Conservation (phyloP, 2,113 vertebrate species). For the Spilogale gracilis region DNA sequence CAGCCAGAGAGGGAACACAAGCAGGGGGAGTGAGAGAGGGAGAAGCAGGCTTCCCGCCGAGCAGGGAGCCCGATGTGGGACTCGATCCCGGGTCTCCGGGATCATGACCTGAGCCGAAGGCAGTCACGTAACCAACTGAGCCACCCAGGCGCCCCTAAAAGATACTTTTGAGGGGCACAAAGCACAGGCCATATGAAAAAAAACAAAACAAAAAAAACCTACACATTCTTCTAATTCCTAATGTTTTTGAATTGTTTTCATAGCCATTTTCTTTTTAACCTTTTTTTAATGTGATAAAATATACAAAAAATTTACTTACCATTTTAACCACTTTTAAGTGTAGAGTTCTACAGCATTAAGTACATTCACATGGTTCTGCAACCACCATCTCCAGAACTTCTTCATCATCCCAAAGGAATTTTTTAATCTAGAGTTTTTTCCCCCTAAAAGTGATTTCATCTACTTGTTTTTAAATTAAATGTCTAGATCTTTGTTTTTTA, state of each 20-base stretch:
- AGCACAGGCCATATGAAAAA: neutral
- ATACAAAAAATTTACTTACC: neutral
- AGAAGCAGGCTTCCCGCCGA: too few species aligned
- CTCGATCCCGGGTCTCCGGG: too few species aligned
- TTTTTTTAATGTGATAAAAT: neutral
- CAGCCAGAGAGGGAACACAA: too few species aligned
- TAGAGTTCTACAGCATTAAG: neutral
- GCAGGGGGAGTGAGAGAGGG: too few species aligned
- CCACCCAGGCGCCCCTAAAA: neutral
- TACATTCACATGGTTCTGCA: neutral
- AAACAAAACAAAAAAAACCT: neutral
- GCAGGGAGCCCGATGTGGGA: too few species aligned
- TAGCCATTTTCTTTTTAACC: neutral
- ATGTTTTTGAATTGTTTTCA: neutral
- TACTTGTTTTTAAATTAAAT: slow-evolving; percentile 30
- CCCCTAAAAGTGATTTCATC: neutral
- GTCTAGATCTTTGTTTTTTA: neutral
- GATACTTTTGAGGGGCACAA: neutral
- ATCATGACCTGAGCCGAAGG: too few species aligned
- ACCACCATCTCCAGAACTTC: neutral
- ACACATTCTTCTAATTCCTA: neutral
- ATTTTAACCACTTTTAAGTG: neutral
- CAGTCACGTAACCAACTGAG: too few species aligned
- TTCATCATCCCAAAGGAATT: neutral
- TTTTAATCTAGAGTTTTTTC: neutral